Evolutionary conservation across 2,888 invertebrate species (phyloP).

Genomic region (Pammene fasciana): DNA sequence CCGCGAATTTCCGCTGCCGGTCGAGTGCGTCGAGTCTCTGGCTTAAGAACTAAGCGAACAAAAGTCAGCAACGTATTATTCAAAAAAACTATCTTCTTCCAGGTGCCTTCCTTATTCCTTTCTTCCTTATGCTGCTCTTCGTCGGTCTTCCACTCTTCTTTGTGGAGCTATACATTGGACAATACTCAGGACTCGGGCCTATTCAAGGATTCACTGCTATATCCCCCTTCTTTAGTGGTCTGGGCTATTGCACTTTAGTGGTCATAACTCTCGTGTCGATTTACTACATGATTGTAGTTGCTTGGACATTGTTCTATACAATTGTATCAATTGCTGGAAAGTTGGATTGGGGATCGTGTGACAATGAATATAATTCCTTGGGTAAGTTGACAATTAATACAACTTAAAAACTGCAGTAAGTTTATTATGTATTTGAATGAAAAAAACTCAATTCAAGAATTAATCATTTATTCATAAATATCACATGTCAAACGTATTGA

Average conservation of each 20-base stretch:
- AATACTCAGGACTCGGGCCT: conserved; percentile 90
- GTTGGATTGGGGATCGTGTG: conserved; percentile 88
- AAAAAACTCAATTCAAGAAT: no score
- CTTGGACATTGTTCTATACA: conserved; percentile 90
- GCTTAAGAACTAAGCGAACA: neutral
- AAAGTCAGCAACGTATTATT: neutral
- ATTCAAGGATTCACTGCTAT: conserved; percentile 84
- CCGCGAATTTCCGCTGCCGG: no score
- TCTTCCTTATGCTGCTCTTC: conserved; percentile 88
- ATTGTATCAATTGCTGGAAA: conserved; percentile 86
- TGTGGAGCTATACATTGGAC: conserved; percentile 90
- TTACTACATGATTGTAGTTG: conserved; percentile 91
- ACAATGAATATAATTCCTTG: conserved; percentile 83
- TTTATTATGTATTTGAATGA: neutral
- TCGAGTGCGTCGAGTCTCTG: no score
- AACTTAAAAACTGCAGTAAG: neutral
- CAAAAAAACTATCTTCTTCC: conserved; percentile 60
- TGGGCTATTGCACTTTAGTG: conserved; percentile 87
- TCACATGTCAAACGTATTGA: no score
- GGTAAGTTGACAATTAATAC: conserved; percentile 72
- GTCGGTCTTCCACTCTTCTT: conserved; percentile 92
- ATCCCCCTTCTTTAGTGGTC: conserved; percentile 84
- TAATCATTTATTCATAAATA: no score
- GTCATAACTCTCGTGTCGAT: conserved; percentile 88
- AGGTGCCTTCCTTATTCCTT: conserved; percentile 91